A percentile compares a stretch with the other conserved stretches of the same genome.
Evolutionary conservation across 2,113 vertebrate genomes (phyloP).

Genomic region (Crotalus viridis): DNA sequence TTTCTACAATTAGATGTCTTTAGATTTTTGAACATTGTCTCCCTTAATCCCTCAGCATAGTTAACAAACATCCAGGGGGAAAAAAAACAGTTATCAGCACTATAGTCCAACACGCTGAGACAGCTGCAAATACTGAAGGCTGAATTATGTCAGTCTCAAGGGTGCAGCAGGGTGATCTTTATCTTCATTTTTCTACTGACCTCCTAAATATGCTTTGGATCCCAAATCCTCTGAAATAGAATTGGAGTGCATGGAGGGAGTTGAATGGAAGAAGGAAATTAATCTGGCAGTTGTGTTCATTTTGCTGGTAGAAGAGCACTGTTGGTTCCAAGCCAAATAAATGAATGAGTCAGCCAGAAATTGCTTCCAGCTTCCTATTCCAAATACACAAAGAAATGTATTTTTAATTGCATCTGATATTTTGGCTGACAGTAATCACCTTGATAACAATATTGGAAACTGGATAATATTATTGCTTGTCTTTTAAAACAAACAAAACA

Average conservation of each 20-base stretch:
- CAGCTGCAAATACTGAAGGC: background rate
- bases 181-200: background rate
- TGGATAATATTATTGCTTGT: background rate
- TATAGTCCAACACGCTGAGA: background rate
- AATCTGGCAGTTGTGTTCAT: background rate
- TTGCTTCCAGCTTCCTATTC: conserved; percentile 51
- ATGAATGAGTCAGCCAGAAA: conserved; percentile 57
- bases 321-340: conserved; percentile 25
- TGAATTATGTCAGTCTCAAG: background rate
- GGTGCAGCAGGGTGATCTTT: background rate
- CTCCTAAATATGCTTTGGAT: background rate
- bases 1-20: background rate
- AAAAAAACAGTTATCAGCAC: background rate
- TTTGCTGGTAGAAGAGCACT: background rate
- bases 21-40: background rate
- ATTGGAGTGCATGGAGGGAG: background rate
- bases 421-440: conserved; percentile 26
- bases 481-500: background rate
- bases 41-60: background rate
- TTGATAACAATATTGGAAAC: conserved; percentile 30
- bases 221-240: background rate
- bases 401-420: conserved; percentile 38
- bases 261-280: background rate
- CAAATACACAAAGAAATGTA: conserved; percentile 23
- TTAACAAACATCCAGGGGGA: background rate